Evolutionary conservation across 2,888 invertebrate genomes (phyloP).

Genomic region (Spilarctia lutea): DNA sequence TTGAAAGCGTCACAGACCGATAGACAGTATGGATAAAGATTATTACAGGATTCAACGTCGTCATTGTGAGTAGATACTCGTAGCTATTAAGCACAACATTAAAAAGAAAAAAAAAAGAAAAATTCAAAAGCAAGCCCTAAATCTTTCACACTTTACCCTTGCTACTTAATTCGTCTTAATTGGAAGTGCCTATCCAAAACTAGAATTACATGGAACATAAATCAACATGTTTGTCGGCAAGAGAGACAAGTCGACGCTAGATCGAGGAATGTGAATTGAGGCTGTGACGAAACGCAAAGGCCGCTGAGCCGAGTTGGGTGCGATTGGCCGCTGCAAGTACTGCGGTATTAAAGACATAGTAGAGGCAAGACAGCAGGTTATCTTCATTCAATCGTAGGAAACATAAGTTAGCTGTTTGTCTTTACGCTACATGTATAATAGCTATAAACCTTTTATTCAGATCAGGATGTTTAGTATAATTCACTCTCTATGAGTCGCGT

Average conservation of each 20-base stretch:
- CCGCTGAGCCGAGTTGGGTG: constrained; percentile 51
- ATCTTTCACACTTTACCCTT: constrained; percentile 33
- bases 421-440: not conserved
- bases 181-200: constrained; percentile 51
- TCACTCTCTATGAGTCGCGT: not conserved
- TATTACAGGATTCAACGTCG: not conserved
- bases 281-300: constrained; percentile 68
- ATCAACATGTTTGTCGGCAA: constrained; percentile 59
- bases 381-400: not conserved
- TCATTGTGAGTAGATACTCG: constrained; percentile 20
- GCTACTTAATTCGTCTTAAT: constrained; percentile 48
- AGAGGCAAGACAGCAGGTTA: constrained; percentile 7
- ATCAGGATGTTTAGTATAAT: not conserved
- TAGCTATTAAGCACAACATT: not conserved
- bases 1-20: no score
- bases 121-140: constrained; percentile 32
- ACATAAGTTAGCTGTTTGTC: not conserved
- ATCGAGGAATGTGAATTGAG: constrained; percentile 61
- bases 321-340: constrained; percentile 45
- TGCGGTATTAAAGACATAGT: constrained; percentile 34
- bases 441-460: not conserved
- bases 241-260: constrained; percentile 61
- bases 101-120: not conserved
- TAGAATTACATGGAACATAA: constrained; percentile 55
- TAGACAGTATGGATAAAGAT: no score